Base-by-base conservation (phyloP, 1,140 invertebrate genomes). In the Lineus longissimus region DNA sequence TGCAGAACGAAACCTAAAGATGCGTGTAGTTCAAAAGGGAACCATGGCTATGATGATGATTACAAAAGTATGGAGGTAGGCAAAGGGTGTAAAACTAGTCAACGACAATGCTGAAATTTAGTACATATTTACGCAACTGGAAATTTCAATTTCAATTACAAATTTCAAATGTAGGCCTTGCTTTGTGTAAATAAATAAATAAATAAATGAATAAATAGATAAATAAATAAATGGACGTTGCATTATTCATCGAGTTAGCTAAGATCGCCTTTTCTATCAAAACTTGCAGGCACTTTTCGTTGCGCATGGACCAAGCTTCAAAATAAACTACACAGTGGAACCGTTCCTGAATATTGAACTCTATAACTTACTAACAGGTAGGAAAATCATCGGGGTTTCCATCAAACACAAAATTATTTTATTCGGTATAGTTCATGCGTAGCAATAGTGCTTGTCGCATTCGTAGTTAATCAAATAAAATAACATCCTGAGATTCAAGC, bases 41-140 rank as follows among this genome's bases (percentile, higher is more conserved):
- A 63, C 27, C 74, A 77, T 68, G 76, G 76, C 11, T 73, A 66
- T 71, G 76, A 77, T 55, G 73, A 75, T 59, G 64, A 64, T 9
- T 70, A 69, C 54, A 72, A 66, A 43, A 65, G 71, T 36, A 77
- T 77, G 76, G 70, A 72, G 62, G 75, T 76, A 66, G 65, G 73
- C 70, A 58, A 4, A n/a, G n/a, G 9, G 6, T 27, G 25, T 51
- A 43, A 43, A 13, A 19, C 11, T 43, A 19, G 19, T 13, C 40
- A 19, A 13, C 11, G 11, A 43, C 11, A 43, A 11, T 43, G 19
- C 19, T 13, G 19, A 43, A 43, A 11, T 13, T 43, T 19, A 43
- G 11, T 43, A 43, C n/a, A n/a, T n/a, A n/a, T n/a, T n/a, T n/a
- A n/a, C n/a, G n/a, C n/a, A n/a, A n/a, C n/a, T n/a, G n/a, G n/a